Conservation (phyloP, 2,888 invertebrate genomes). For the Escarpia spicata region DNA sequence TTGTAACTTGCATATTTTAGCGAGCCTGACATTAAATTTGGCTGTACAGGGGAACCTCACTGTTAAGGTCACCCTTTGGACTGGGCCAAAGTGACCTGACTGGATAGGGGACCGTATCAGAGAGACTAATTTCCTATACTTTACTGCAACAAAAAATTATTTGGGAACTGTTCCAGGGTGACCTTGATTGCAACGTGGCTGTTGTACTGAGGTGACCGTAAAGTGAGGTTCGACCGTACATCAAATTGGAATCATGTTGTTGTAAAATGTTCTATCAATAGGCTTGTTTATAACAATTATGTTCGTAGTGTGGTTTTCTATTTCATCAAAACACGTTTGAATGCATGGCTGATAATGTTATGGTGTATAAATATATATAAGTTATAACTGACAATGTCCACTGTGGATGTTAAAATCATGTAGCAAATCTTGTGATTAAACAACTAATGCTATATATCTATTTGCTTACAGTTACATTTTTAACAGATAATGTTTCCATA, state of each 20-base stretch:
- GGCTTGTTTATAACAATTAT: background rate
- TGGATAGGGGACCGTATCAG: too few relatives aligned
- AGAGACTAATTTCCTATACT: too few relatives aligned
- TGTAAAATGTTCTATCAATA: background rate
- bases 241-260: too few relatives aligned
- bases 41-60: too few relatives aligned
- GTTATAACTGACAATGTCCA: background rate
- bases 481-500: background rate
- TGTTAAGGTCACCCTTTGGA: too few relatives aligned
- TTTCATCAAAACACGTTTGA: background rate
- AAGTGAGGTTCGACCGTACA: too few relatives aligned
- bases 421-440: slow-evolving; percentile 16
- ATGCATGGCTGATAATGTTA: background rate
- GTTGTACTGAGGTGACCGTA: too few relatives aligned
- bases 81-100: too few relatives aligned
- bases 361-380: background rate
- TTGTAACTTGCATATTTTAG: background rate
- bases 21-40: background rate
- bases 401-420: background rate
- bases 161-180: too few relatives aligned
- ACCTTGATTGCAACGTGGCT: too few relatives aligned
- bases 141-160: too few relatives aligned
- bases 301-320: background rate
- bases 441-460: background rate
- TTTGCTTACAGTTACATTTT: background rate